Evolutionary conservation across 2,113 vertebrate genomes (phyloP).

Genomic region (Neodon shergylaensis): DNA sequence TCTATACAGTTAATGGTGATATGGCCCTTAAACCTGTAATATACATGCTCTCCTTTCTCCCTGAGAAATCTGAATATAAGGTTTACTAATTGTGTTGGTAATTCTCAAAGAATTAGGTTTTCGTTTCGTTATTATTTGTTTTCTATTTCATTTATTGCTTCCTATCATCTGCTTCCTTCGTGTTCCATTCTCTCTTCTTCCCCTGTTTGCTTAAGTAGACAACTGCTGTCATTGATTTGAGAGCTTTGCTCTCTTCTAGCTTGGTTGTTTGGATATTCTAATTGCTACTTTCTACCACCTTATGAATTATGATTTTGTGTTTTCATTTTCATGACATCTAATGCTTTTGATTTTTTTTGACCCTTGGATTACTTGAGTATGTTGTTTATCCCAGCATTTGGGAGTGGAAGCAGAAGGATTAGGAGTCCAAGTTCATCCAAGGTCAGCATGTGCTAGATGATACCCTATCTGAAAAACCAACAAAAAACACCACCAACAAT

Average conservation of each 20-base stretch:
- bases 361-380: neutral
- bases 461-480: neutral
- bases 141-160: constrained; percentile 14
- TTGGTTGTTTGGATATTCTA: neutral
- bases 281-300: neutral
- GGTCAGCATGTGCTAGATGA: neutral
- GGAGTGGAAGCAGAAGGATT: neutral
- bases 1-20: neutral
- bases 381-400: neutral
- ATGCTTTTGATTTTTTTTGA: neutral
- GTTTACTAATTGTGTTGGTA: neutral
- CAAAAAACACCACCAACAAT: neutral
- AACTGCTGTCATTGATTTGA: neutral
- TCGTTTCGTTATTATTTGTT: neutral
- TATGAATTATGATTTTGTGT: neutral
- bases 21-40: neutral
- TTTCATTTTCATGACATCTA: neutral
- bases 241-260: neutral
- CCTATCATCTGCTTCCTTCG: neutral
- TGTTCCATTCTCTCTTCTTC: neutral
- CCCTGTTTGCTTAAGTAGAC: neutral
- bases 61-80: neutral
- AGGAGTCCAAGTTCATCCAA: neutral
- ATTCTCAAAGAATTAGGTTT: neutral
- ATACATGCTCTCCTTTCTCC: neutral